These are phyloP conservation scores for Sesia apiformis DNA, from an alignment of 2,888 invertebrate species.

Conservation along the genomic window DNA sequence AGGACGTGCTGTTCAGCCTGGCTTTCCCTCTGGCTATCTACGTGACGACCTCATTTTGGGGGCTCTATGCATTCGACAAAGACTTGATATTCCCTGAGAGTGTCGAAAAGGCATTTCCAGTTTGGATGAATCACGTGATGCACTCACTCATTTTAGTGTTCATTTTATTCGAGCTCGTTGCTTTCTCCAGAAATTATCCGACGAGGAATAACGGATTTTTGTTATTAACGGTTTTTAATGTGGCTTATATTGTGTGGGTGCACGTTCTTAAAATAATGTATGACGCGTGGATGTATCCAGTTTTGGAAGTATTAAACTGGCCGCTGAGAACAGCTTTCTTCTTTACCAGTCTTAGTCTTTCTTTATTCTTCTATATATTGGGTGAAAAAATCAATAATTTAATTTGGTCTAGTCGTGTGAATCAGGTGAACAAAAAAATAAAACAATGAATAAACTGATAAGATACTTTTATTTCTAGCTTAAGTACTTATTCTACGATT, in stretches of 20 bases:
- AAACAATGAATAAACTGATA: neutral
- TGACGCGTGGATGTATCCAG: neutral
- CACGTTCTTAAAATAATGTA: neutral
- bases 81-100: conserved; percentile 90
- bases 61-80: conserved; percentile 85
- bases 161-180: conserved; percentile 82
- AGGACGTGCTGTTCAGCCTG: conserved; percentile 25
- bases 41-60: conserved; percentile 92
- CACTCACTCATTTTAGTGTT: conserved; percentile 88
- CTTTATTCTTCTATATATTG: neutral
- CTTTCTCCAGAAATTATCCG: conserved; percentile 83
- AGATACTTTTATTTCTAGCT: neutral
- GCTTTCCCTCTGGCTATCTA: conserved; percentile 85
- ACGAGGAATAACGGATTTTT: conserved; percentile 76
- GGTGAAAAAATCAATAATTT: neutral
- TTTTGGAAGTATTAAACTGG: neutral
- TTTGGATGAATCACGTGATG: conserved; percentile 91
- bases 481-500: neutral
- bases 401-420: neutral
- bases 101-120: conserved; percentile 86
- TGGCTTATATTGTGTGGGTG: neutral
- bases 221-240: conserved; percentile 19
- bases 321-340: neutral
- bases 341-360: neutral
- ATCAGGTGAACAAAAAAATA: neutral